Evolutionary conservation across 2,797 vertebrate species (phyloP).

Genomic region (Paratrypauchen microcephalus): DNA sequence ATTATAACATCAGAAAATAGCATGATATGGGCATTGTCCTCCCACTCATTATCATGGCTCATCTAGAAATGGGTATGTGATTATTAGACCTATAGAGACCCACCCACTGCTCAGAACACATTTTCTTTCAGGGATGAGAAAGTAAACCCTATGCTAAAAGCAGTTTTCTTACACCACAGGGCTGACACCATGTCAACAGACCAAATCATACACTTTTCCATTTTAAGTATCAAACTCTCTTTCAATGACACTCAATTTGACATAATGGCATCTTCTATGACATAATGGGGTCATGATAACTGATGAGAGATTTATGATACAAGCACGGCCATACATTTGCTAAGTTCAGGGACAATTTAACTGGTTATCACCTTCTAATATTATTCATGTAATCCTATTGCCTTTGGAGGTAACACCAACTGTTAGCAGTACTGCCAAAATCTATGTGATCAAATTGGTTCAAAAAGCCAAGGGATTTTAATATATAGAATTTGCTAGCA

Average conservation of each 20-base stretch:
- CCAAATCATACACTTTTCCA: neutral
- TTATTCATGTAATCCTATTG: neutral
- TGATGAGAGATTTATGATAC: neutral
- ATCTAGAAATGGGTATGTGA: neutral
- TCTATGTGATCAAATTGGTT: neutral
- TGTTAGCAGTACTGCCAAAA: neutral
- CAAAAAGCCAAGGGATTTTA: neutral
- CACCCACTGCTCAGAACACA: too few species aligned
- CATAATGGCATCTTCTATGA: neutral
- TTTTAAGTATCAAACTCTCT: neutral
- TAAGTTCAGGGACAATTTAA: neutral
- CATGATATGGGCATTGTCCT: neutral
- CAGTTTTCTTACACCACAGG: neutral
- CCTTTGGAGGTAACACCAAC: neutral
- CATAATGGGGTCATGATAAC: neutral
- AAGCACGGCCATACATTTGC: neutral
- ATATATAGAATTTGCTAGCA: neutral
- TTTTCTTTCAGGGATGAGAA: too few species aligned
- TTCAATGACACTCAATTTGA: neutral
- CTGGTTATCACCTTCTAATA: neutral
- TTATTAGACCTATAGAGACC: neutral
- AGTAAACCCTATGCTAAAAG: neutral
- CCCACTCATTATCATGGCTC: neutral
- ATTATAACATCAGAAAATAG: too few species aligned
- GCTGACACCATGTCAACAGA: neutral